Evolutionary conservation across 2,113 vertebrate species (phyloP).

Genomic region (Tragelaphus imberbis): DNA sequence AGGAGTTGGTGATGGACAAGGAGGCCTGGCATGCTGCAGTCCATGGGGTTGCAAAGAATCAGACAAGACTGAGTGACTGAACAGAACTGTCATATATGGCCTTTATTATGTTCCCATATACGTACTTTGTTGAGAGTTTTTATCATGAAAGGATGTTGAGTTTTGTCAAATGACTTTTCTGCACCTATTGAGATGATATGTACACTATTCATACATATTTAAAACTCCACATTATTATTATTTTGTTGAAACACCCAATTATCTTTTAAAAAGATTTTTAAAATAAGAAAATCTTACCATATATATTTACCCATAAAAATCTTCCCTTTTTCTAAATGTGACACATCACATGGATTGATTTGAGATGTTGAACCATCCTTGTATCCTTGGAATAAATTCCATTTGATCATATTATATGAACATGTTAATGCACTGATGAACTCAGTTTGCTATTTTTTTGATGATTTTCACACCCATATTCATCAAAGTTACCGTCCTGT

Average conservation of each 20-base stretch:
- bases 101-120: background rate
- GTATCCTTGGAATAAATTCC: background rate
- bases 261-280: background rate
- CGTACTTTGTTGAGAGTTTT: background rate
- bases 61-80: fast-evolving
- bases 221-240: background rate
- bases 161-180: background rate
- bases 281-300: background rate
- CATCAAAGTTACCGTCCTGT: background rate
- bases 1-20: background rate
- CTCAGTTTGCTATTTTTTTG: background rate
- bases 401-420: background rate
- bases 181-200: background rate
- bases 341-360: background rate
- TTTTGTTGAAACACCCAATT: background rate
- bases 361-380: background rate
- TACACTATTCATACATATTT: background rate
- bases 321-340: background rate
- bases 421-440: background rate
- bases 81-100: background rate
- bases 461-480: background rate
- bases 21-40: background rate
- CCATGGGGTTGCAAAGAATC: background rate
- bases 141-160: background rate
- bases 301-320: background rate